These are phyloP conservation scores for Melinopterus prodromus DNA, from an alignment of 2,888 invertebrate species.

Conservation along the genomic window DNA sequence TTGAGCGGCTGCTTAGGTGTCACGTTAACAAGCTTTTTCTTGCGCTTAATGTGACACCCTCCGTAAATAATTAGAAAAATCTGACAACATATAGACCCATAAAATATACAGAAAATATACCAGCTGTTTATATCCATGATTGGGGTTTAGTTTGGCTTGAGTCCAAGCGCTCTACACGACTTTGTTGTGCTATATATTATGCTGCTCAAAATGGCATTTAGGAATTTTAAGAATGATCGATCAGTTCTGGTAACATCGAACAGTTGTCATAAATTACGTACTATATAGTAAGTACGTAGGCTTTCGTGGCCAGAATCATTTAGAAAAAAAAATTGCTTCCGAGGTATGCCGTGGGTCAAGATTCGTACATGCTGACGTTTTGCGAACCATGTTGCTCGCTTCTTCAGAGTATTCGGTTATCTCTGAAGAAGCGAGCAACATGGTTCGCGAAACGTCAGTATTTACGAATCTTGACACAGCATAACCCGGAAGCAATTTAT, in stretches of 20 bases:
- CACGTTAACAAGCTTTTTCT: neutral
- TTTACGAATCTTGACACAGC: too few relatives aligned
- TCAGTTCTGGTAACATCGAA: neutral
- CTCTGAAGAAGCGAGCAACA: too few relatives aligned
- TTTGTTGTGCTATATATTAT: neutral
- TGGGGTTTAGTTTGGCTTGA: neutral
- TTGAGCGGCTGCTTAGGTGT: neutral
- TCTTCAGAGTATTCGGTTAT: too few relatives aligned
- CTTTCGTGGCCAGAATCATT: too few relatives aligned
- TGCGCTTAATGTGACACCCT: neutral
- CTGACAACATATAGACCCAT: neutral
- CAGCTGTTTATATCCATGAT: neutral
- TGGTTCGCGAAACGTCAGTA: too few relatives aligned
- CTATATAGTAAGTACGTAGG: too few relatives aligned
- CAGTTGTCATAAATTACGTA: neutral
- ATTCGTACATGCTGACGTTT: too few relatives aligned
- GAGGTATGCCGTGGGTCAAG: too few relatives aligned
- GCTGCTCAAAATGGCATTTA: neutral
- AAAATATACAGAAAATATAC: conserved; percentile 4
- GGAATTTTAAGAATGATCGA: neutral
- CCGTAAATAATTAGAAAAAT: neutral
- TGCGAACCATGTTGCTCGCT: too few relatives aligned
- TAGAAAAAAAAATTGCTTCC: too few relatives aligned
- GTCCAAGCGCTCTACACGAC: neutral
- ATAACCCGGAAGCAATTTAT: too few relatives aligned